These are phyloP conservation scores for Leucopsar rothschildi DNA, from an alignment of 2,113 vertebrate genomes.

Conservation along the genomic window DNA sequence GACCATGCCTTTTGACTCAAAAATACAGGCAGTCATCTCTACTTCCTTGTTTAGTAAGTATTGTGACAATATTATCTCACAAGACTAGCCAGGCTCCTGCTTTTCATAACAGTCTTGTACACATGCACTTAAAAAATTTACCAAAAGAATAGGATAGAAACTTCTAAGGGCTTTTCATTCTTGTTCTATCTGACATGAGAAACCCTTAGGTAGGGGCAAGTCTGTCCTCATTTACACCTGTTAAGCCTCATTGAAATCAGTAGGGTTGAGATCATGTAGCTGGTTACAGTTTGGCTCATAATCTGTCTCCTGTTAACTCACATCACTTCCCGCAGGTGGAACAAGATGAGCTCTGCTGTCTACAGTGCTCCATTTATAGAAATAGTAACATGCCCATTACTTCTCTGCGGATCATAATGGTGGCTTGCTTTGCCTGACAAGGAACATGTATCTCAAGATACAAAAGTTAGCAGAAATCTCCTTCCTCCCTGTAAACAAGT, in stretches of 20 bases:
- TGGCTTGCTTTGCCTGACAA: slow-evolving; percentile 18
- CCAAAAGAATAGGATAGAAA: background rate
- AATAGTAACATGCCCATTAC: background rate
- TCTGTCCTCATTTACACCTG: background rate
- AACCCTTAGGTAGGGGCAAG: background rate
- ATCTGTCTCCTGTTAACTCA: slow-evolving; percentile 10
- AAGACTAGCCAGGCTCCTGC: background rate
- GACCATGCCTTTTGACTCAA: background rate
- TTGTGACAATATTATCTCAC: background rate
- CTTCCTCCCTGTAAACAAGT: slow-evolving; percentile 2
- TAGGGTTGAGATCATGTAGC: background rate
- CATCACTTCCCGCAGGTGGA: background rate
- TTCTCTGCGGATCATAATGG: background rate
- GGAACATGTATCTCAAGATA: background rate
- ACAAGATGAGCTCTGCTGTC: background rate
- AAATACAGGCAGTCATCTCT: background rate
- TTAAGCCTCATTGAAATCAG: slow-evolving; percentile 1
- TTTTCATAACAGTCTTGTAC: background rate
- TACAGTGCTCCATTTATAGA: background rate
- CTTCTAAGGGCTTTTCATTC: background rate
- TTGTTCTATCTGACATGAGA: background rate
- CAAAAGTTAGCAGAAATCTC: slow-evolving; percentile 3
- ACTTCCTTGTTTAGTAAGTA: background rate
- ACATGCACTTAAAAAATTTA: background rate
- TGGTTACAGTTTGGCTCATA: slow-evolving; percentile 2